Evolutionary conservation across 2,113 vertebrate species (phyloP).

Genomic region (Malurus alboscapulatus): DNA sequence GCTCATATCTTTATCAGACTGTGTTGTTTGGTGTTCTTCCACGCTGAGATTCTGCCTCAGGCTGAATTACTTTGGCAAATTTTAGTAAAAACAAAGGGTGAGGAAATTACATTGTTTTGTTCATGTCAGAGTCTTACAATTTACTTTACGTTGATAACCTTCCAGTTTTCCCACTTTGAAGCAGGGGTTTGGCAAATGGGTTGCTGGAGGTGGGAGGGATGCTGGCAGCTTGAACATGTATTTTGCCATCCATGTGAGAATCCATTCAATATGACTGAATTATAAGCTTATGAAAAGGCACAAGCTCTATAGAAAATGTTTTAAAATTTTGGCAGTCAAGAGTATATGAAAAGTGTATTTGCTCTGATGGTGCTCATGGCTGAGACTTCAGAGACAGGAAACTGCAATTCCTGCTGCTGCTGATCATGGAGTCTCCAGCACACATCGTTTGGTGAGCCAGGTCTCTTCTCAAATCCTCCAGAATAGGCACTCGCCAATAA

Average conservation of each 20-base stretch:
- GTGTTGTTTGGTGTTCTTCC: conserved; percentile 40
- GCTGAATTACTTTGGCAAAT: conserved; percentile 57
- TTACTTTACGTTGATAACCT: conserved; percentile 47
- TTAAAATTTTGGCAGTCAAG: neutral
- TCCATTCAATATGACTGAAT: neutral
- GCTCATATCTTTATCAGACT: conserved; percentile 40
- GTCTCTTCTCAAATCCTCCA: neutral
- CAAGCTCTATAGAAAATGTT: neutral
- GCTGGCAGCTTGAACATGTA: neutral
- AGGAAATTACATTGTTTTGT: conserved; percentile 59
- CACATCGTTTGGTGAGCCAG: neutral
- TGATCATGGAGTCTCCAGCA: neutral
- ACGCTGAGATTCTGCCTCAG: conserved; percentile 5
- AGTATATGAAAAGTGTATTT: neutral
- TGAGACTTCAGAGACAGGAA: neutral
- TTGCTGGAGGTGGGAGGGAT: neutral
- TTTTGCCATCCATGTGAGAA: neutral
- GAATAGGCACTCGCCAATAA: neutral
- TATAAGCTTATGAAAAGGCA: neutral
- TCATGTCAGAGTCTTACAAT: conserved; percentile 32
- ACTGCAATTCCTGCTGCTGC: neutral
- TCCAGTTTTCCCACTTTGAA: conserved; percentile 48
- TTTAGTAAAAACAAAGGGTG: conserved; percentile 46
- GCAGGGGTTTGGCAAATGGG: conserved; percentile 16
- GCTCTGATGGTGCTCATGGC: neutral